Conservation (phyloP, 2,113 vertebrate species). For the Chlamydotis undulata region DNA sequence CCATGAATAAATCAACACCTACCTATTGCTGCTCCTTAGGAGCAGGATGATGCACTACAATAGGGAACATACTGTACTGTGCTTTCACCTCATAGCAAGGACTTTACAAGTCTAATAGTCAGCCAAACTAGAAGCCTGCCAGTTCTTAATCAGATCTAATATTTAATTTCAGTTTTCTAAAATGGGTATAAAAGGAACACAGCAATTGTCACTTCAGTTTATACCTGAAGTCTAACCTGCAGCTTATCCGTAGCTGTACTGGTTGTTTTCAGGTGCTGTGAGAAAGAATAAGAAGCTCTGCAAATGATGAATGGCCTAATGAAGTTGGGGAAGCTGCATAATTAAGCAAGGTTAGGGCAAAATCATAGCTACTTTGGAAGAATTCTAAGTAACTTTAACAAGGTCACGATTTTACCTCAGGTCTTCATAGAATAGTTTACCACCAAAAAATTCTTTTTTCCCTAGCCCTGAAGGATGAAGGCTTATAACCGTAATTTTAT, state of each 20-base stretch:
- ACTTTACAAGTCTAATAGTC: background rate
- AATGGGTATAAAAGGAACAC: background rate
- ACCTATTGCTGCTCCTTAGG: background rate
- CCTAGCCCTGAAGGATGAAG: background rate
- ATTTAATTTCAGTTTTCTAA: background rate
- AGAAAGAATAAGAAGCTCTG: background rate
- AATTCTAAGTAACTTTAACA: conserved; percentile 32
- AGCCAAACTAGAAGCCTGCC: background rate
- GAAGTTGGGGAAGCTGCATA: background rate
- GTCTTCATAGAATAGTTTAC: conserved; percentile 26
- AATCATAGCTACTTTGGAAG: background rate
- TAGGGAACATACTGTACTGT: background rate
- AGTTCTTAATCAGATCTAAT: background rate
- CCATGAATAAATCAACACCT: background rate
- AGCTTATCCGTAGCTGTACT: background rate
- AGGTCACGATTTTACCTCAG: conserved; percentile 46
- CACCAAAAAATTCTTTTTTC: background rate
- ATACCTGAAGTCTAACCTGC: background rate
- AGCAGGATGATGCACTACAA: background rate
- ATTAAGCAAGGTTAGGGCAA: conserved; percentile 10
- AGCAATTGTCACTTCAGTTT: background rate
- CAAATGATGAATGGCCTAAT: background rate
- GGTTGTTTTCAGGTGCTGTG: background rate
- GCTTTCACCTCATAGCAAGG: background rate
- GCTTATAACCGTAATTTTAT: conserved; percentile 38